phyloP scores from a whole-genome alignment of 2,797 vertebrate species.

The Steatocranus sp. region DNA sequence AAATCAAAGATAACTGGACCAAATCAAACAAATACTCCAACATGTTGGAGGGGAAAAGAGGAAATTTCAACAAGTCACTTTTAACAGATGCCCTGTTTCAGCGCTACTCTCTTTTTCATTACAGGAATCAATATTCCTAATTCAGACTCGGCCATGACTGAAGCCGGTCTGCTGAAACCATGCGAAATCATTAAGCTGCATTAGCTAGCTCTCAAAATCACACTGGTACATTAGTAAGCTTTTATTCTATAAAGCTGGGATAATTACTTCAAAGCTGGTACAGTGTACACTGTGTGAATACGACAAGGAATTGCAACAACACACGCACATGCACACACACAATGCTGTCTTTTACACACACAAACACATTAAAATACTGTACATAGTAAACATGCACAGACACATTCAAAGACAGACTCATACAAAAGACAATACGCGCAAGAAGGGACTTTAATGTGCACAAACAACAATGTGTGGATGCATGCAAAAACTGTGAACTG shows the following conservation, averaged over 20 bases:
- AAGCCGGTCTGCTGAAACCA: slow-evolving; percentile 2
- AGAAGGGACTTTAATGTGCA: neutral
- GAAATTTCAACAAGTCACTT: neutral
- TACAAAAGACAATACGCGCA: neutral
- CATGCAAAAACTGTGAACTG: neutral
- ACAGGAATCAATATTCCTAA: slow-evolving; percentile 11
- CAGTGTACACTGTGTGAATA: neutral
- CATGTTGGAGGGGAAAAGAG: neutral
- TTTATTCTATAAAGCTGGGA: slow-evolving; percentile 33
- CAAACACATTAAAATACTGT: neutral
- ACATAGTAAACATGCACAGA: neutral
- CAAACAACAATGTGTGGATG: neutral
- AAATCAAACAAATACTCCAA: neutral
- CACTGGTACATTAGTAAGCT: slow-evolving; percentile 29
- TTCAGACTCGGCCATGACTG: slow-evolving; percentile 6
- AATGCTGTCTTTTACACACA: neutral
- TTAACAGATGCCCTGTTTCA: neutral
- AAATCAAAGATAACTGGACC: neutral
- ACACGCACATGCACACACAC: neutral
- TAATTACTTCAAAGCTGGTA: slow-evolving; percentile 45
- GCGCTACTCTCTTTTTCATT: neutral
- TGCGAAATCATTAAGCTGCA: slow-evolving; percentile 30
- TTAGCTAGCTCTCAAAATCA: slow-evolving; percentile 40
- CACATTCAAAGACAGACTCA: neutral
- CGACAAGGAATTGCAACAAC: slow-evolving; percentile 2